Evolutionary conservation across 2,888 invertebrate genomes (phyloP).

Genomic region (Ypsolopha sequella): DNA sequence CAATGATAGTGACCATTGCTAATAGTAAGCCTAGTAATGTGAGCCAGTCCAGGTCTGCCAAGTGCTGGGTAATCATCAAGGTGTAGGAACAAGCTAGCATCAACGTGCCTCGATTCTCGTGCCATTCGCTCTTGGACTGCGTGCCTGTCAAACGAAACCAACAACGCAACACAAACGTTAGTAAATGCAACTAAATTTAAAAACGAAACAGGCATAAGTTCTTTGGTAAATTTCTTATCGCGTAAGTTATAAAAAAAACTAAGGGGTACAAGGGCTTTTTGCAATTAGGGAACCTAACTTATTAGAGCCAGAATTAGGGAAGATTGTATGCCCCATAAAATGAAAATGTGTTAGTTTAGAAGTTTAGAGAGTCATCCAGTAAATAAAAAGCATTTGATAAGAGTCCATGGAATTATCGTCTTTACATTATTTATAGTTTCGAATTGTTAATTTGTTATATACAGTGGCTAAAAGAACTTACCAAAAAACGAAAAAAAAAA

Average conservation of each 20-base stretch:
- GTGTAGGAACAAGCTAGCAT: constrained; percentile 84
- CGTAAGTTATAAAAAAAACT: too few species aligned
- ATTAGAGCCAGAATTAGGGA: constrained; percentile 7
- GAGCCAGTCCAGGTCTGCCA: constrained; percentile 80
- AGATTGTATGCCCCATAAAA: neutral
- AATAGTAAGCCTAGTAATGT: constrained; percentile 81
- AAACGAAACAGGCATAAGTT: too few species aligned
- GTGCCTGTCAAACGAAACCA: constrained; percentile 39
- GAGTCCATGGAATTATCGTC: too few species aligned
- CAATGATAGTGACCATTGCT: constrained; percentile 80
- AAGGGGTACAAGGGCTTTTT: too few species aligned
- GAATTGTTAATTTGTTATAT: too few species aligned
- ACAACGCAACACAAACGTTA: constrained; percentile 11
- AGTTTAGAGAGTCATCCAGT: too few species aligned
- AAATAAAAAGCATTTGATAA: too few species aligned
- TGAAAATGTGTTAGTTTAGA: too few species aligned
- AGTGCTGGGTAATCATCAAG: constrained; percentile 76
- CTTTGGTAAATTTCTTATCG: too few species aligned
- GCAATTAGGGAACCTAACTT: constrained; percentile 11
- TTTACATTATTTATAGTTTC: too few species aligned
- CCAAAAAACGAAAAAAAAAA: constrained; percentile 14
- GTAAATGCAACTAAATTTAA: neutral
- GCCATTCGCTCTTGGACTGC: constrained; percentile 68
- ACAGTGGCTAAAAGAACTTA: too few species aligned
- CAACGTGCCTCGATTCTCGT: constrained; percentile 73